Evolutionary conservation across 2,797 vertebrate genomes (phyloP).

Genomic region (Clarias fuscus): DNA sequence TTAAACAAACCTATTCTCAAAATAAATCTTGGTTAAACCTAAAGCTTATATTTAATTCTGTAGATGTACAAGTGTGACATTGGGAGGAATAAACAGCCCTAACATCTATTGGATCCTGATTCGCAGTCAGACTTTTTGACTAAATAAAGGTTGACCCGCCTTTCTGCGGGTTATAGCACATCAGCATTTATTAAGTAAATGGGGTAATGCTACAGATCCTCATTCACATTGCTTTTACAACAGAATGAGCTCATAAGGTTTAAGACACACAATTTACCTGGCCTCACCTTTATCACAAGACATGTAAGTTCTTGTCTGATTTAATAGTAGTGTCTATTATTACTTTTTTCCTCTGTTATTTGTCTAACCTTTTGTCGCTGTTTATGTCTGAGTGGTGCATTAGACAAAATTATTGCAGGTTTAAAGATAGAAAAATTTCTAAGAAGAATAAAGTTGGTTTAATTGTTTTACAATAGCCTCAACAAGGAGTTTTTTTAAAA

Average conservation of each 20-base stretch:
- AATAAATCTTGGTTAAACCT: neutral
- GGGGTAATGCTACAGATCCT: neutral
- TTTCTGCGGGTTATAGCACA: neutral
- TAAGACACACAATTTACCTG: neutral
- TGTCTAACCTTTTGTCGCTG: neutral
- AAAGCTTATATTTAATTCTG: neutral
- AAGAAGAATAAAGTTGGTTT: too few species aligned
- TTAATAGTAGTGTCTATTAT: constrained; percentile 11
- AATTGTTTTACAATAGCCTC: too few species aligned
- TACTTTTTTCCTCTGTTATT: constrained; percentile 1
- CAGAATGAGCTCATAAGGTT: neutral
- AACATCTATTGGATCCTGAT: neutral
- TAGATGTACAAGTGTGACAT: neutral
- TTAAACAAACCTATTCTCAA: neutral
- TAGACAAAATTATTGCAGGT: neutral
- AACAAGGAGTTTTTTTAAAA: too few species aligned
- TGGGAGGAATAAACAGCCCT: neutral
- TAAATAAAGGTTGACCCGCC: neutral
- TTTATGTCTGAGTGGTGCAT: constrained; percentile 14
- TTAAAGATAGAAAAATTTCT: neutral
- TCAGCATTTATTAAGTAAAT: neutral
- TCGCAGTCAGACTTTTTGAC: neutral
- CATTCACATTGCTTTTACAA: neutral
- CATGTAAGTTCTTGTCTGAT: constrained; percentile 17
- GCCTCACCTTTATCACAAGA: constrained; percentile 9